Conservation (phyloP, 2,888 invertebrate genomes). For the Nomada hirtipes region DNA sequence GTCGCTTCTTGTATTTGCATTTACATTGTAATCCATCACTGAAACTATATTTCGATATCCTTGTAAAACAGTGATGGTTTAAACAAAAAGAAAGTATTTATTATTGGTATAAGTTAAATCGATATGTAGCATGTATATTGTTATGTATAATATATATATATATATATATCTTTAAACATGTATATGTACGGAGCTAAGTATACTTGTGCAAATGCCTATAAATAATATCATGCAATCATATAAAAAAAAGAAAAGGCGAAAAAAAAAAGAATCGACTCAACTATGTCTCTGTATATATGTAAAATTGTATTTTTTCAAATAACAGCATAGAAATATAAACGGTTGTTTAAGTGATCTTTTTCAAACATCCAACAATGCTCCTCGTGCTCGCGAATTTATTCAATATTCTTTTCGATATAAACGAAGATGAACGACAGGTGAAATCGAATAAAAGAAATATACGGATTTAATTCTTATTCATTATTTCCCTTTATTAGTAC, state of each 20-base stretch:
- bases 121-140: slow-evolving; percentile 41
- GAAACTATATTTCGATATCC: slow-evolving; percentile 15
- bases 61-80: slow-evolving; percentile 25
- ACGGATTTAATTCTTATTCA: too few species aligned
- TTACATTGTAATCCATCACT: slow-evolving; percentile 19
- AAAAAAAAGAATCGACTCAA: slow-evolving; percentile 27
- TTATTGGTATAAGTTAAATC: slow-evolving; percentile 43
- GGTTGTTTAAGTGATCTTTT: slow-evolving; percentile 42
- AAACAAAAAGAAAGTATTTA: slow-evolving; percentile 53
- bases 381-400: neutral
- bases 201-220: slow-evolving; percentile 42
- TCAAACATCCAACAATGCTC: neutral
- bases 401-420: neutral
- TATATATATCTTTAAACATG: slow-evolving; percentile 24
- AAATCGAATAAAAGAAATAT: too few species aligned
- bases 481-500: too few species aligned
- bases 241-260: slow-evolving; percentile 13
- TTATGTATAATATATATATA: slow-evolving; percentile 40
- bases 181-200: slow-evolving; percentile 37
- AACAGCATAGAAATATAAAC: slow-evolving; percentile 49
- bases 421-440: too few species aligned
- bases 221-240: slow-evolving; percentile 16
- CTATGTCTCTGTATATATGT: slow-evolving; percentile 62
- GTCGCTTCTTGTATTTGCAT: slow-evolving; percentile 12
- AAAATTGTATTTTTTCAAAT: slow-evolving; percentile 69